These are phyloP conservation scores for Gymnorhina tibicen DNA, from an alignment of 2,113 vertebrate species.

Conservation along the genomic window DNA sequence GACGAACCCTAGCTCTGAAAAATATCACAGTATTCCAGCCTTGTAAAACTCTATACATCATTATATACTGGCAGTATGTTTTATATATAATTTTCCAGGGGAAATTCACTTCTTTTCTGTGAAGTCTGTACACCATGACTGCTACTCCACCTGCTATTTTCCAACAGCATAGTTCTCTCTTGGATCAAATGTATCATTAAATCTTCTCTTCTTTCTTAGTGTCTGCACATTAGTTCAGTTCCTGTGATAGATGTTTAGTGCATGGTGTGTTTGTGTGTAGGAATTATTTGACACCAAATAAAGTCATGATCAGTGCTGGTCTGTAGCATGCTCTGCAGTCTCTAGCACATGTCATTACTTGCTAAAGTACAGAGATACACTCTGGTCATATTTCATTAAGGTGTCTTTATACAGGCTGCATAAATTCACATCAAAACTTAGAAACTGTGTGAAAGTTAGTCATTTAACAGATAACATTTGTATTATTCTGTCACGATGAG, in stretches of 20 bases:
- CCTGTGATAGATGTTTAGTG: neutral
- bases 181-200: neutral
- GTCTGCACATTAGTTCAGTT: neutral
- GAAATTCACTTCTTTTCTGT: neutral
- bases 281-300: neutral
- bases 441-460: neutral
- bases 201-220: neutral
- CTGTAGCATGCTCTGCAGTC: neutral
- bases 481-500: neutral
- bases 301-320: neutral
- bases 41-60: neutral
- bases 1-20: neutral
- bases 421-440: neutral
- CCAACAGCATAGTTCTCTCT: neutral
- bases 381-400: neutral
- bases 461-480: neutral
- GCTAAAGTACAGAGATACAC: neutral
- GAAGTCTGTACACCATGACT: neutral
- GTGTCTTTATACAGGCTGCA: neutral
- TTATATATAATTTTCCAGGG: neutral
- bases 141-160: neutral
- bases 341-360: neutral
- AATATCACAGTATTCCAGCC: neutral
- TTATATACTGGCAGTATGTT: neutral
- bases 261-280: neutral